phyloP scores from a whole-genome alignment of 2,888 invertebrate species.

The Drosophila melanosoma region DNA sequence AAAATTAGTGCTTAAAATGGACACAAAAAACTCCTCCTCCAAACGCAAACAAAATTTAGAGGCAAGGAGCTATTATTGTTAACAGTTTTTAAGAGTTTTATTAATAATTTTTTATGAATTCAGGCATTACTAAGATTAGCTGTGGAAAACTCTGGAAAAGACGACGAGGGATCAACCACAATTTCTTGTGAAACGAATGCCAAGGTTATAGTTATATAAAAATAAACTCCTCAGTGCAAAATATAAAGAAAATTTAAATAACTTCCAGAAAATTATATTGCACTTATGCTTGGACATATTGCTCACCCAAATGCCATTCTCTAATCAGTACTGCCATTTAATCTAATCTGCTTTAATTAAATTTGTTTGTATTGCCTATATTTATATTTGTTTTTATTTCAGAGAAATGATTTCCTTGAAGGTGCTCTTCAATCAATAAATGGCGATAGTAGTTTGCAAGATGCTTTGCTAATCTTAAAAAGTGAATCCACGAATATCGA shows the following conservation, averaged over 20 bases:
- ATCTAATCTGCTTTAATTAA: background rate
- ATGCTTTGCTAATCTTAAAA: constrained; percentile 51
- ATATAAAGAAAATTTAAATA: background rate
- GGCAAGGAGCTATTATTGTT: background rate
- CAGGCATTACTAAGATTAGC: constrained; percentile 46
- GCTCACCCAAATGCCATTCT: background rate
- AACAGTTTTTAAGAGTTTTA: rapidly evolving
- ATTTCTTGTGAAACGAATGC: constrained; percentile 3
- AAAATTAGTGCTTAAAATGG: constrained; percentile 25
- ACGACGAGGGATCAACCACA: constrained; percentile 4
- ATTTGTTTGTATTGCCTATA: background rate
- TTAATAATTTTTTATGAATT: background rate
- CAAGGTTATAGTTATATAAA: constrained; percentile 14
- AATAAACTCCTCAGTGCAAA: background rate
- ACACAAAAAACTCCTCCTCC: constrained; percentile 17
- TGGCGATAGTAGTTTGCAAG: constrained; percentile 51
- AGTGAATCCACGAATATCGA: constrained; percentile 30
- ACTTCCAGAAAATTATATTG: background rate
- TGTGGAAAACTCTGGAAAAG: constrained; percentile 48
- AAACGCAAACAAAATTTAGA: constrained; percentile 50
- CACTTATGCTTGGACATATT: background rate
- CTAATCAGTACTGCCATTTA: background rate
- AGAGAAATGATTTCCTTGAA: constrained; percentile 52
- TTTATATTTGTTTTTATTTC: constrained; percentile 1
- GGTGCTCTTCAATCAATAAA: constrained; percentile 53